These are phyloP conservation scores for Drosophila nigromelanica DNA, from an alignment of 1,140 invertebrate species.

Conservation along the genomic window DNA sequence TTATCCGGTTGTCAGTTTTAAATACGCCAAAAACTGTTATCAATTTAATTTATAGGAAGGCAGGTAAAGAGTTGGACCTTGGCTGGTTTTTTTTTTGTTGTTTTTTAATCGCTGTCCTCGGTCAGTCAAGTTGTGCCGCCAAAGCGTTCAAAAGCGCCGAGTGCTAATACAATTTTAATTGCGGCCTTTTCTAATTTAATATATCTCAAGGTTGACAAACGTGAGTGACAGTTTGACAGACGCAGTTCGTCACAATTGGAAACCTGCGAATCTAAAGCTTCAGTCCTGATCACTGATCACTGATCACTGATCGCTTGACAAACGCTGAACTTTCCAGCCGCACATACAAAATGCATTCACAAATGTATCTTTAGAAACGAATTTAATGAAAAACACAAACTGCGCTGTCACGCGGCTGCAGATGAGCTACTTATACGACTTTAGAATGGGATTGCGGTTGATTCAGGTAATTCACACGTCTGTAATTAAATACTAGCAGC, in stretches of 20 bases:
- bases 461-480: conserved; percentile 32
- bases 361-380: conserved; percentile 7
- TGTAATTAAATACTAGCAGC: conserved; percentile 10
- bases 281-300: not conserved
- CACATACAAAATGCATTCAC: not conserved
- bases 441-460: conserved; percentile 17
- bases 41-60: conserved; percentile 2
- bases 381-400: not conserved
- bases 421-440: conserved; percentile 5
- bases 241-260: not conserved
- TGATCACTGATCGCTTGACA: conserved; percentile 12
- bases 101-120: conserved; percentile 22
- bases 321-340: conserved; percentile 7
- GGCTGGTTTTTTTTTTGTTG: not conserved
- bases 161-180: conserved; percentile 68
- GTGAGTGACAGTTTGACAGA: conserved; percentile 5
- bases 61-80: too few relatives aligned
- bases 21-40: conserved; percentile 6
- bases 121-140: conserved; percentile 43
- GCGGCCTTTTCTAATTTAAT: conserved; percentile 57
- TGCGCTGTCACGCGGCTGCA: conserved; percentile 17
- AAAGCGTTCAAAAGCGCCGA: conserved; percentile 37
- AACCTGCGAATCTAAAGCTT: not conserved
- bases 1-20: conserved; percentile 25
- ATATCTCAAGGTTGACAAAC: conserved; percentile 56